phyloP scores from a whole-genome alignment of 2,113 vertebrate genomes.

The Hydropotes inermis region DNA sequence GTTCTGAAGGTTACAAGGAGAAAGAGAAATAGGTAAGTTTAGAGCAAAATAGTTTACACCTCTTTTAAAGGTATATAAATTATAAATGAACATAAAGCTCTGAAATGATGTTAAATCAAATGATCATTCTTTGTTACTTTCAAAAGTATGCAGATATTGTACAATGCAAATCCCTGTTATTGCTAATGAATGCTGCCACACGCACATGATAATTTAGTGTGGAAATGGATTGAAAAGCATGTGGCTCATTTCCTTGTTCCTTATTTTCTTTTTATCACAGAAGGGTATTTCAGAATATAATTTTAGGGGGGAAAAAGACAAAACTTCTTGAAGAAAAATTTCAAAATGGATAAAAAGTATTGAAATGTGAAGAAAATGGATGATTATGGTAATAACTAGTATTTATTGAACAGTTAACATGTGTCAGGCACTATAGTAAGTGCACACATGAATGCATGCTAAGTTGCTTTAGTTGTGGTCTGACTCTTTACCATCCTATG shows the following conservation, averaged over 20 bases:
- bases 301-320: neutral
- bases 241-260: neutral
- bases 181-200: slow-evolving; percentile 24
- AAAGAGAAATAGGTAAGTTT: neutral
- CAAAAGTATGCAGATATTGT: neutral
- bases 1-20: neutral
- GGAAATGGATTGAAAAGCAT: neutral
- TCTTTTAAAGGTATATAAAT: neutral
- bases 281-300: neutral
- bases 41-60: neutral
- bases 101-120: neutral
- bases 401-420: neutral
- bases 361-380: neutral
- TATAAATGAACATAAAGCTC: slow-evolving; percentile 29
- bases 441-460: neutral
- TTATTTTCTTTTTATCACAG: slow-evolving; percentile 11
- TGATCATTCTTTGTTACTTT: neutral
- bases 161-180: slow-evolving; percentile 8
- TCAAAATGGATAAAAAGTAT: neutral
- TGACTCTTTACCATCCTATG: neutral
- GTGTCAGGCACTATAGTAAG: neutral
- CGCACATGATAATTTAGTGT: neutral
- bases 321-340: neutral
- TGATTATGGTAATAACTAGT: neutral
- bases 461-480: neutral